These are phyloP conservation scores for Neoniphon sammara DNA, from an alignment of 2,797 vertebrate species.

Conservation along the genomic window DNA sequence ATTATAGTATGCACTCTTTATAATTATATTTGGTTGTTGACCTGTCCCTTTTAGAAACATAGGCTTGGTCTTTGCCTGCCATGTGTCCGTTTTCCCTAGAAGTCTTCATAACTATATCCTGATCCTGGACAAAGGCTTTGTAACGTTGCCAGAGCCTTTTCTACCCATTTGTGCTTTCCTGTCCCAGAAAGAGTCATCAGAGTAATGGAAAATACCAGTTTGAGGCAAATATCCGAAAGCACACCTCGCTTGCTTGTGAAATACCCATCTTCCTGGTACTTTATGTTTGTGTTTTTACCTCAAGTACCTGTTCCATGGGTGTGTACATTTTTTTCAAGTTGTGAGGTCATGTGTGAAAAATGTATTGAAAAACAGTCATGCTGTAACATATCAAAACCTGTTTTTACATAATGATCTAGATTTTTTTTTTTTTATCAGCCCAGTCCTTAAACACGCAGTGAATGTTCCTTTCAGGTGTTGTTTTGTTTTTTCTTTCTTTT, in stretches of 20 bases:
- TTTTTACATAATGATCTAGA: constrained; percentile 89
- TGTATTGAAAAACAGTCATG: constrained; percentile 96
- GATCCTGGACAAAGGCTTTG: constrained; percentile 16
- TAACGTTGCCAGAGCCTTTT: background rate
- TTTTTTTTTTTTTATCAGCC: constrained; percentile 70
- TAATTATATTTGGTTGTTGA: constrained; percentile 14
- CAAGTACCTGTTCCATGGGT: constrained; percentile 89
- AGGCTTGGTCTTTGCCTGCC: constrained; percentile 1
- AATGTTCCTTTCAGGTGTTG: constrained; percentile 64
- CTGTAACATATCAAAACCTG: constrained; percentile 92
- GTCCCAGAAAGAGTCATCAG: background rate
- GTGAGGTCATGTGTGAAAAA: constrained; percentile 96
- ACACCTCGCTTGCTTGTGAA: constrained; percentile 61
- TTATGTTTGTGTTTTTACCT: constrained; percentile 69
- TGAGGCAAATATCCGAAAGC: constrained; percentile 37
- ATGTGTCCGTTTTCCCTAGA: background rate
- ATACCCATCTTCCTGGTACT: constrained; percentile 50
- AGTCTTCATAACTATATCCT: background rate
- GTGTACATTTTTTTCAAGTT: constrained; percentile 83
- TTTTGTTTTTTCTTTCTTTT: constrained; percentile 44
- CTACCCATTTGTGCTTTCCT: constrained; percentile 14
- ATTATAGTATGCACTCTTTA: constrained; percentile 7
- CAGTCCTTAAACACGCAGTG: constrained; percentile 66
- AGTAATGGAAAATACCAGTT: constrained; percentile 58
- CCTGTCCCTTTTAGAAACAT: constrained; percentile 23